These are phyloP conservation scores for Antennarius maculatus DNA, from an alignment of 2,797 vertebrate species.

Conservation along the genomic window DNA sequence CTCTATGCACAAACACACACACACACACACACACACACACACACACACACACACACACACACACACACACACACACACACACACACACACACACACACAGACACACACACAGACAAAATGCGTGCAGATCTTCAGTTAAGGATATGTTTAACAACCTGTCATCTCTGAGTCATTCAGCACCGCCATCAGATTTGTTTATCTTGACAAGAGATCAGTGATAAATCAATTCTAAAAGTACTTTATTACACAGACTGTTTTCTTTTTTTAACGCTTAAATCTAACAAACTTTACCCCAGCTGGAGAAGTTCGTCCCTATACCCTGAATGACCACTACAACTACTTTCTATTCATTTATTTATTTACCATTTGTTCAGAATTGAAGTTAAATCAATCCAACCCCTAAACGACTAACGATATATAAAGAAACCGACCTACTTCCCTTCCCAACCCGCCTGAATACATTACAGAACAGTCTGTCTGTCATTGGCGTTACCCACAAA, in stretches of 20 bases:
- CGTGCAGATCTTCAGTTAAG: slow-evolving; percentile 20
- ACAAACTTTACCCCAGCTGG: slow-evolving; percentile 10
- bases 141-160: slow-evolving; percentile 56
- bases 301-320: background rate
- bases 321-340: no score
- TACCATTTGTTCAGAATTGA: background rate
- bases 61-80: slow-evolving; percentile 17
- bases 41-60: slow-evolving; percentile 23
- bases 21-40: slow-evolving; percentile 31
- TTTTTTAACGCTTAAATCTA: slow-evolving; percentile 52
- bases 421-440: slow-evolving; percentile 36
- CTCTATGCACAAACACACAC: slow-evolving; percentile 19
- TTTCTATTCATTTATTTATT: background rate
- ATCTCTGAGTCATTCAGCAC: slow-evolving; percentile 33
- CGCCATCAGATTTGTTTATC: slow-evolving; percentile 34
- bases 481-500: slow-evolving; percentile 52
- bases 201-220: slow-evolving; percentile 38
- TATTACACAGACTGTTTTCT: slow-evolving; percentile 46
- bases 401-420: background rate
- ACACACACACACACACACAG: slow-evolving; percentile 12
- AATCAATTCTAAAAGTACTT: slow-evolving; percentile 57
- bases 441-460: slow-evolving; percentile 2
- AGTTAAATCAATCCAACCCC: background rate
- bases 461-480: slow-evolving; percentile 35
- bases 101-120: slow-evolving; percentile 26